phyloP scores from a whole-genome alignment of 2,888 invertebrate genomes.

The Odontomyia ornata region DNA sequence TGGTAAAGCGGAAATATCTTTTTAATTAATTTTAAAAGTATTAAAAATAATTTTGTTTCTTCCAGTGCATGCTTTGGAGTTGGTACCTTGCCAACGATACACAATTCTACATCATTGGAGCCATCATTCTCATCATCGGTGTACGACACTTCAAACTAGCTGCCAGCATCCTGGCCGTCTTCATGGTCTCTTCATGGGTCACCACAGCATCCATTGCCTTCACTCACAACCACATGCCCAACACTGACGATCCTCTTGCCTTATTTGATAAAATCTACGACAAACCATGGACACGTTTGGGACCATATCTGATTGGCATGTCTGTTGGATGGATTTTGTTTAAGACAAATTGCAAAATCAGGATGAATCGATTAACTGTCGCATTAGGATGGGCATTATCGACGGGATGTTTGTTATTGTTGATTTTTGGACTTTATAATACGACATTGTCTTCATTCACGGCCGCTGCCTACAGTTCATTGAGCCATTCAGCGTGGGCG shows the following conservation, averaged over 20 bases:
- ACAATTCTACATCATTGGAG: constrained; percentile 85
- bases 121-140: constrained; percentile 81
- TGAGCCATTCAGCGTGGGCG: constrained; percentile 87
- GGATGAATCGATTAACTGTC: constrained; percentile 75
- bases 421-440: constrained; percentile 82
- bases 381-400: constrained; percentile 76
- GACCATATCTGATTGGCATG: constrained; percentile 88
- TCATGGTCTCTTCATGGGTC: constrained; percentile 79
- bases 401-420: constrained; percentile 72
- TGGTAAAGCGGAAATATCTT: constrained; percentile 68
- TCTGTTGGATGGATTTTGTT: constrained; percentile 83
- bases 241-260: constrained; percentile 81
- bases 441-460: constrained; percentile 73
- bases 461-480: constrained; percentile 81
- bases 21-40: background rate
- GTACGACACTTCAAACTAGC: constrained; percentile 82
- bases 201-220: constrained; percentile 84
- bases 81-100: constrained; percentile 90
- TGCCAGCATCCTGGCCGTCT: constrained; percentile 70
- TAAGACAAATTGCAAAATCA: constrained; percentile 81
- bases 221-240: constrained; percentile 80
- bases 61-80: constrained; percentile 90
- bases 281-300: constrained; percentile 87
- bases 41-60: background rate
- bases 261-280: constrained; percentile 90